Base-by-base conservation (phyloP, 1,140 invertebrate species). In the Nixonia krombeini region DNA sequence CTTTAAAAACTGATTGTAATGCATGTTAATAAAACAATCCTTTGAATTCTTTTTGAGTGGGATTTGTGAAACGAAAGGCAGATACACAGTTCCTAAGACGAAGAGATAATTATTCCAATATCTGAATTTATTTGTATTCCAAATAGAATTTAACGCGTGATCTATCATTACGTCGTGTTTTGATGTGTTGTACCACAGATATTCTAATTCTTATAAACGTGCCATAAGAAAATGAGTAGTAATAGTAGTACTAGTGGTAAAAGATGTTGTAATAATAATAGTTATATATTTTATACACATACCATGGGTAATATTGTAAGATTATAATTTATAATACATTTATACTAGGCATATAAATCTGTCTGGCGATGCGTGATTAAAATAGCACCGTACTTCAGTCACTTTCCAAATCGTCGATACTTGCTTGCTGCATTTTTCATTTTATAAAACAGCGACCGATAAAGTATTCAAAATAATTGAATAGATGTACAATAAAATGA, bases 291-390 rank as follows among this genome's bases (percentile, higher is more conserved):
- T 83, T 82, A 78, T 82, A 84, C 81, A 84, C 75, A 74, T 82
- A 82, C 72, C 79, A 76, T 81, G 74, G 73, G 73, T 82, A 77
- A 73, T 80, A 76, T 73, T 78, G 65, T 81, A 75, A 78, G 79
- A 82, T 84, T 84, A 85, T 82, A 76, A 81, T 83, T 82, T 85
- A 85, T 82, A 81, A 79, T 85, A 85, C 82, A 85, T 84, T 82
- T 78, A 83, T 80, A 77, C 75, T 80, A 83, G 65, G 73, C 62
- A 73, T 82, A 82, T 79, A 77, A 82, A 81, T 76, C 79, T 76
- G 73, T 75, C 68, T 76, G 69, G 79, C 73, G 70, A 83, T 81
- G 78, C 78, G 74, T 70, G 76, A 74, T 79, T 79, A 82, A 78
- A 79, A 78, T 79, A 82, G 81, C 77, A 83, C 78, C 81, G 59